Conservation (phyloP, 1,140 invertebrate species). For the Ips typographus region DNA sequence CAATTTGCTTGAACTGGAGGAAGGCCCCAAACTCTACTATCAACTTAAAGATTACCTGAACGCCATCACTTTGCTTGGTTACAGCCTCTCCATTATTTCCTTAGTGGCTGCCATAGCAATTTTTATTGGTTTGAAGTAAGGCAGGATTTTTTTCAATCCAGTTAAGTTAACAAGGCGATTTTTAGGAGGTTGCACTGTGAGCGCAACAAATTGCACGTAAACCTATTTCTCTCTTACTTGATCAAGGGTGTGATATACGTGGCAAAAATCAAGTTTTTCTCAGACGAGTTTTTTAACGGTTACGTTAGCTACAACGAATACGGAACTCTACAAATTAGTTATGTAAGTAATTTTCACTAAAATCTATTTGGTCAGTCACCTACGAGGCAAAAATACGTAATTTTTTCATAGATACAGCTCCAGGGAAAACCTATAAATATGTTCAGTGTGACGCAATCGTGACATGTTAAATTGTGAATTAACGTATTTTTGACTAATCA, state of each 20-base stretch:
- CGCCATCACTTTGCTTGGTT: conserved; percentile 68
- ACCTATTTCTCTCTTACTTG: conserved; percentile 69
- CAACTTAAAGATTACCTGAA: conserved; percentile 64
- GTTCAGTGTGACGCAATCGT: neutral
- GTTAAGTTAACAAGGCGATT: conserved; percentile 32
- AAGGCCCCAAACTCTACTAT: conserved; percentile 48
- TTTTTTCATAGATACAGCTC: neutral
- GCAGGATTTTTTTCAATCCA: neutral
- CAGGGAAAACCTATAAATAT: neutral
- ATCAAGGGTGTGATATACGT: conserved; percentile 63
- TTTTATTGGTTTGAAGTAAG: conserved; percentile 70
- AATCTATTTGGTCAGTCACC: neutral
- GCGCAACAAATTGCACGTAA: conserved; percentile 68
- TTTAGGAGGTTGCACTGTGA: conserved; percentile 65
- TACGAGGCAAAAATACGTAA: neutral
- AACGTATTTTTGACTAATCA: neutral
- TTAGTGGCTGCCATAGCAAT: conserved; percentile 67
- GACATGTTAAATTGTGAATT: neutral
- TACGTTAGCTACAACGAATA: conserved; percentile 40
- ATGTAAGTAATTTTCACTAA: neutral
- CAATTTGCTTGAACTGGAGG: conserved; percentile 20
- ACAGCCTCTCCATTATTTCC: conserved; percentile 66
- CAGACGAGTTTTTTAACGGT: conserved; percentile 6
- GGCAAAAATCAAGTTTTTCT: conserved; percentile 38
- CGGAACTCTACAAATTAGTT: conserved; percentile 20